Conservation (phyloP, 2,888 invertebrate species). For the Caenorhabditis sinica region DNA sequence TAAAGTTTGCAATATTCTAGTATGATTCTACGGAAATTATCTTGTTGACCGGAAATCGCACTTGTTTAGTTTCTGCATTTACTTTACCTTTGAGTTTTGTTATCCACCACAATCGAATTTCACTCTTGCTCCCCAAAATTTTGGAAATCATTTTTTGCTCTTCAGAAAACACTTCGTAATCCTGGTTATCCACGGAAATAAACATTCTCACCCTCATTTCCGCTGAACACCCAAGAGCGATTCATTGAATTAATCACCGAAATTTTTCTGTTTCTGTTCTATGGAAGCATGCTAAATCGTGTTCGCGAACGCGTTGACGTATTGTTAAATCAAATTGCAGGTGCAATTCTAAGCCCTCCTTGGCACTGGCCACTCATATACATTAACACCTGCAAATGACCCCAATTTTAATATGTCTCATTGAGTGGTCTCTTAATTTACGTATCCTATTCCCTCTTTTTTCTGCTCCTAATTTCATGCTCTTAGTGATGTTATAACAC, state of each 20-base stretch:
- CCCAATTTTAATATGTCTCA: slow-evolving; percentile 21
- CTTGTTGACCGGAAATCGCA: too few relatives aligned
- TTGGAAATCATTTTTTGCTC: background rate
- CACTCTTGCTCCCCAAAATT: background rate
- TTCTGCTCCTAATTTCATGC: slow-evolving; percentile 1
- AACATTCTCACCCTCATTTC: slow-evolving; percentile 39
- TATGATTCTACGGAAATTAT: too few relatives aligned
- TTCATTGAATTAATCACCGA: slow-evolving; percentile 26
- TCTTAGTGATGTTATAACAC: slow-evolving; percentile 28
- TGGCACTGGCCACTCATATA: background rate
- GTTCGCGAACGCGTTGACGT: slow-evolving; percentile 35
- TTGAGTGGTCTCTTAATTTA: slow-evolving; percentile 8
- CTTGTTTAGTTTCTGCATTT: too few relatives aligned
- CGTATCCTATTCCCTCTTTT: background rate
- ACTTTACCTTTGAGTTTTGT: too few relatives aligned
- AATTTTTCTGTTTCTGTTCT: background rate
- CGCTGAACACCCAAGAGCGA: slow-evolving; percentile 2
- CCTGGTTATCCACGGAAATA: slow-evolving; percentile 18
- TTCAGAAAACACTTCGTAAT: background rate
- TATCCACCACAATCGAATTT: too few relatives aligned
- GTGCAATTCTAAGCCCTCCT: slow-evolving; percentile 7
- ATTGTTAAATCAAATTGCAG: background rate
- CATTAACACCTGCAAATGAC: slow-evolving; percentile 34
- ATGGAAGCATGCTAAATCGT: background rate
- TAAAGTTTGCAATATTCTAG: too few relatives aligned